phyloP scores from a whole-genome alignment of 2,888 invertebrate species.

The Germaria angustata region DNA sequence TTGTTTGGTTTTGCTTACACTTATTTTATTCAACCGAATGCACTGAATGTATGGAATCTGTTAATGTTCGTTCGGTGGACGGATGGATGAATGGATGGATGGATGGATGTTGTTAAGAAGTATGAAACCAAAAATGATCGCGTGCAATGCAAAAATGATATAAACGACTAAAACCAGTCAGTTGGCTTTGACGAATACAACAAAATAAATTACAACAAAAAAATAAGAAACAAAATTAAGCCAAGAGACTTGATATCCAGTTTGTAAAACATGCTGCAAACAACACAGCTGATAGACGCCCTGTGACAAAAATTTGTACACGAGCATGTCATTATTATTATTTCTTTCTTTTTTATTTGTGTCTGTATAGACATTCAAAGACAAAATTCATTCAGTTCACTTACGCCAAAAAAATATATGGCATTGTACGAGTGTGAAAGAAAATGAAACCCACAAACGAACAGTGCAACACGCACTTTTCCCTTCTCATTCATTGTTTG shows the following conservation, averaged over 20 bases:
- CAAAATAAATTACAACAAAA: neutral
- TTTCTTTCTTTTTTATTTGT: neutral
- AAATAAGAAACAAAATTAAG: neutral
- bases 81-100: slow-evolving; percentile 22
- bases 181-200: slow-evolving; percentile 32
- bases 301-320: slow-evolving; percentile 56
- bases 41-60: slow-evolving; percentile 18
- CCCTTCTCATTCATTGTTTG: slow-evolving; percentile 40
- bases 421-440: neutral
- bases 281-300: slow-evolving; percentile 62
- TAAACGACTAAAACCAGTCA: slow-evolving; percentile 47
- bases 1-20: slow-evolving; percentile 39
- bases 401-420: neutral
- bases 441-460: neutral
- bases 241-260: slow-evolving; percentile 43
- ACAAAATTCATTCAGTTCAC: slow-evolving; percentile 46
- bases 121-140: slow-evolving; percentile 54
- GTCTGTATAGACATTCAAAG: neutral
- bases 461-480: slow-evolving; percentile 39
- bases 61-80: slow-evolving; percentile 16
- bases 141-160: slow-evolving; percentile 39
- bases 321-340: slow-evolving; percentile 16
- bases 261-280: slow-evolving; percentile 49
- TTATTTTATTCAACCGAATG: slow-evolving; percentile 7
- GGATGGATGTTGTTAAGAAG: slow-evolving; percentile 27